Base-by-base conservation (phyloP, 2,797 vertebrate genomes). In the Gephyroberyx darwinii region DNA sequence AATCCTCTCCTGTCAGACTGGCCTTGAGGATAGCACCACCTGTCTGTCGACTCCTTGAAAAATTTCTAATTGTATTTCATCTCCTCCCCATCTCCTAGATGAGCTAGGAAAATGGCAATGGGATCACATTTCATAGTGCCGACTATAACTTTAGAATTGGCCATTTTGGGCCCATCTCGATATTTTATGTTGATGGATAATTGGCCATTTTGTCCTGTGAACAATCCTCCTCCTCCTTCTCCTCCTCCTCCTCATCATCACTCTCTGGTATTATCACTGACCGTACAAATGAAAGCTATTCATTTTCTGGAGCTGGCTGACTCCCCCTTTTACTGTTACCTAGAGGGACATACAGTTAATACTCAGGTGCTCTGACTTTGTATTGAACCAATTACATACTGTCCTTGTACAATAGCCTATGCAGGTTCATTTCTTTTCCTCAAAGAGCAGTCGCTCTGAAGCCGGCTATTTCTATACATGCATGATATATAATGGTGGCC, bases 141-240 rank as follows among this genome's bases (percentile, higher is more conserved):
- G 50, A 57, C 30, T 61, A 20, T 12, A 26, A 69, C 31, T 80
- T 67, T 50, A 31, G 10, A 71, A 63, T 60, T 37, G 14, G 20
- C 6, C 13, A 14, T 68, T 65, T 73, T 62, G 1, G 37, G 69
- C 35, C 35, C 1, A 16, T 39, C 48, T 51, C 52, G 20, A 68
- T 62, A 41, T 80, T 71, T 53, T 37, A 68, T 70, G 57, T 59
- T 68, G 10, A 50, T 22, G 17, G 55, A 56, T 51, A 75, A 65
- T 33, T 20, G n/a, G 59, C 9, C 51, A 41, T 39, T 65, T 58
- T 48, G 7, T 75, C 31, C 39, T 30, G 33, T 47, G 30, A 71
- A 56, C 39, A 61, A 4, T 20, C 9, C 12, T 20, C 30, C 54
- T 9, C 8, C 50, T 20, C 9, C 12, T 20, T 20, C 54, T 9